phyloP scores from a whole-genome alignment of 2,888 invertebrate genomes.

The Tipula lateralis region DNA sequence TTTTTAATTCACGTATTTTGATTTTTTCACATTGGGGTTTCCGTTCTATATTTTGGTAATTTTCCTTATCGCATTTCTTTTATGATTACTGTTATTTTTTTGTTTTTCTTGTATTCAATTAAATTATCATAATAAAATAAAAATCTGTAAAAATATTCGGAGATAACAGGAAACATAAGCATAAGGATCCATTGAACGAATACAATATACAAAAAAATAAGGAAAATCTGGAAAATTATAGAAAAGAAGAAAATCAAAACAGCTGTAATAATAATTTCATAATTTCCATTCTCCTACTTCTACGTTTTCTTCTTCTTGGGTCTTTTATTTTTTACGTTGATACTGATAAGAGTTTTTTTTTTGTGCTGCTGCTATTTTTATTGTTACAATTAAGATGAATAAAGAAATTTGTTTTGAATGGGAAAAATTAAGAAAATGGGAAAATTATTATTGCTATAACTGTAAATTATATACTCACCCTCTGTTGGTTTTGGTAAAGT shows the following conservation, averaged over 20 bases:
- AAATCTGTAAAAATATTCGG: constrained; percentile 11
- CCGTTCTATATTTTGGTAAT: not conserved
- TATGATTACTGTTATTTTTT: not conserved
- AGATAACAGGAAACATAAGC: constrained; percentile 24
- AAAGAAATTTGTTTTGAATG: constrained; percentile 19
- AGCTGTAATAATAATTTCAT: constrained; percentile 24
- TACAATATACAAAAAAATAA: not conserved
- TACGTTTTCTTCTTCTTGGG: not conserved
- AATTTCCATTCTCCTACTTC: constrained; percentile 3
- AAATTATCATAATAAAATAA: constrained; percentile 20
- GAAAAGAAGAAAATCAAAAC: not conserved
- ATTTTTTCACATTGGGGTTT: not conserved
- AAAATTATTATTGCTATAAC: not conserved
- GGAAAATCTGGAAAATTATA: not conserved
- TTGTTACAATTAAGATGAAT: constrained; percentile 11
- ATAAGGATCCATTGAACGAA: not conserved
- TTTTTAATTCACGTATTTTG: constrained; percentile 5
- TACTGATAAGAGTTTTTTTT: not conserved
- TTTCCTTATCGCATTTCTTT: not conserved
- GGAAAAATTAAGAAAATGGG: constrained; percentile 1
- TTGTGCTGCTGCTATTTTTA: not conserved
- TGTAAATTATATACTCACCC: not conserved
- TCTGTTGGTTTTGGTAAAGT: not conserved
- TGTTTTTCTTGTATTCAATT: not conserved
- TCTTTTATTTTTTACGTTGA: not conserved